A percentile compares a stretch with the other conserved stretches of the same genome.
Conservation (phyloP, 2,113 vertebrate species). For the Syngnathus typhle region DNA sequence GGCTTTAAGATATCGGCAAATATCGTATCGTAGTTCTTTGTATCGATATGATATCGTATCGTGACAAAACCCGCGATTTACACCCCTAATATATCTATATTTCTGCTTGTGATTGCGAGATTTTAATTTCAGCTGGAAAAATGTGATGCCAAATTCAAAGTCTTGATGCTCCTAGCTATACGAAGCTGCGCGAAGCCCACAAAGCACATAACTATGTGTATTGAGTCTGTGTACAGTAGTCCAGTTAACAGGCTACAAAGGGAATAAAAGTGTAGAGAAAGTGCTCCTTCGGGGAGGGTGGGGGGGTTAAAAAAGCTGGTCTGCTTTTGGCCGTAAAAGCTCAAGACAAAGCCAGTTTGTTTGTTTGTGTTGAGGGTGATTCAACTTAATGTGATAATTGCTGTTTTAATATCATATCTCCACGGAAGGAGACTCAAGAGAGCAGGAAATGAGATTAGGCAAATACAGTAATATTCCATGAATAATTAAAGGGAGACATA, state of each 20-base stretch:
- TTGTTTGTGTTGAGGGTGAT: slow-evolving; percentile 16
- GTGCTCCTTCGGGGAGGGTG: slow-evolving; percentile 23
- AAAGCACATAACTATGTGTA: slow-evolving; percentile 16
- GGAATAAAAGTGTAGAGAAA: slow-evolving; percentile 45
- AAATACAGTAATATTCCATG: background rate
- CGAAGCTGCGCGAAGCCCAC: slow-evolving; percentile 35
- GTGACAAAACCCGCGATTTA: too few relatives aligned
- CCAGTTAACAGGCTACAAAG: slow-evolving; percentile 54
- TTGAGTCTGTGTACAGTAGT: background rate
- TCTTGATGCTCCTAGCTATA: slow-evolving; percentile 29
- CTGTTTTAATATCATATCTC: slow-evolving; percentile 23
- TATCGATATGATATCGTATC: too few relatives aligned
- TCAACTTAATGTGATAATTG: slow-evolving; percentile 29
- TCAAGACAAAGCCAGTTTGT: slow-evolving; percentile 20
- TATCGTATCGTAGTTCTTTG: too few relatives aligned
- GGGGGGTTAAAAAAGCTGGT: slow-evolving; percentile 26
- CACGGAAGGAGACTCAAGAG: background rate
- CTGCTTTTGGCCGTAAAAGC: slow-evolving; percentile 12
- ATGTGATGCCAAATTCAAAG: slow-evolving; percentile 30
- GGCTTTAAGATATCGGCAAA: too few relatives aligned
- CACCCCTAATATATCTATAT: too few relatives aligned
- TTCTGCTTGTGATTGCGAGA: too few relatives aligned
- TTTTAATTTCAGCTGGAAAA: background rate
- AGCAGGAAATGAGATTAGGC: slow-evolving; percentile 2
- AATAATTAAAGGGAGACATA: background rate